A percentile compares a stretch with the other conserved stretches of the same genome.
phyloP scores from a whole-genome alignment of 2,888 invertebrate genomes.

The Clostera curtula region DNA sequence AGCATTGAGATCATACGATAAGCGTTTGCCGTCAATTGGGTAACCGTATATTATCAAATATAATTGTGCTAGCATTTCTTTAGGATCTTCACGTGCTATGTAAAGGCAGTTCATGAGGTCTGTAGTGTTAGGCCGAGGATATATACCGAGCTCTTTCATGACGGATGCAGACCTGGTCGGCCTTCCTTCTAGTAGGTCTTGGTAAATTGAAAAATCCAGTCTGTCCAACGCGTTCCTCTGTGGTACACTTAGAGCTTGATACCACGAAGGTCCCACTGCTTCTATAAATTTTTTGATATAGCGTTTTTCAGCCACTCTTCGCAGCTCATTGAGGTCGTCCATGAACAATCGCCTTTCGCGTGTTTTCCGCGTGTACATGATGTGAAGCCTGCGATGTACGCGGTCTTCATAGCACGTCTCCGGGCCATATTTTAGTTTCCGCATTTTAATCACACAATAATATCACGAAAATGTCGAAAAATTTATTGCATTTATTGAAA shows the following conservation, averaged over 20 bases:
- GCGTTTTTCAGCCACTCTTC: constrained; percentile 30
- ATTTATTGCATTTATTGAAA: too few relatives aligned
- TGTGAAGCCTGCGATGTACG: constrained; percentile 31
- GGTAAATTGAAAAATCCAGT: constrained; percentile 41
- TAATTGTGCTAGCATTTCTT: constrained; percentile 53
- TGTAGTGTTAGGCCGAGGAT: constrained; percentile 34
- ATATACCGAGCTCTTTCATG: constrained; percentile 42
- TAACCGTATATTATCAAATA: constrained; percentile 42
- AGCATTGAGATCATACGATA: constrained; percentile 44
- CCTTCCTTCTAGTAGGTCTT: constrained; percentile 53
- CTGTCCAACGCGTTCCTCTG: constrained; percentile 47
- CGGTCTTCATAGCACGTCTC: constrained; percentile 34
- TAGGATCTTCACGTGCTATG: constrained; percentile 44
- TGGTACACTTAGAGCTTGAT: constrained; percentile 52
- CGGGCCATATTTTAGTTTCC: constrained; percentile 24
- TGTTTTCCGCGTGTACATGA: constrained; percentile 41
- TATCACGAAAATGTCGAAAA: too few relatives aligned
- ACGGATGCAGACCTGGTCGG: constrained; percentile 36
- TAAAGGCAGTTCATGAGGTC: constrained; percentile 51
- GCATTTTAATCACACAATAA: constrained; percentile 23
- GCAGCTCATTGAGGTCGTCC: constrained; percentile 47
- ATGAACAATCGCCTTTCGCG: constrained; percentile 49
- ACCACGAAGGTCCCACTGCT: constrained; percentile 54
- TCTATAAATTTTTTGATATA: constrained; percentile 25
- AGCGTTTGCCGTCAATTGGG: constrained; percentile 40